phyloP scores from a whole-genome alignment of 2,888 invertebrate species.

The Sycophila texana region DNA sequence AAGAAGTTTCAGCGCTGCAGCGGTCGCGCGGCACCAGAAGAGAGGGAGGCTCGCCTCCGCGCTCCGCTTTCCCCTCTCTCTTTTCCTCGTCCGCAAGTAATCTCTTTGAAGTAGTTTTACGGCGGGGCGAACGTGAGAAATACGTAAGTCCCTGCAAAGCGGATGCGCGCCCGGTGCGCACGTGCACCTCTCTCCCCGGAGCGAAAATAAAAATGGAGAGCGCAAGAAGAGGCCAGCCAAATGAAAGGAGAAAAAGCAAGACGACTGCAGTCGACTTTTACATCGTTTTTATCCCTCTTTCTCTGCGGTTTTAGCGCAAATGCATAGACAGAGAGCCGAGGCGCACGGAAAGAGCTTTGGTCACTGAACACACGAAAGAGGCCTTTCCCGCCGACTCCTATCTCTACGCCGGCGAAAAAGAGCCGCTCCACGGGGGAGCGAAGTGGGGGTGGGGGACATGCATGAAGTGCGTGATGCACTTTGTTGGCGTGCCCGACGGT shows the following conservation, averaged over 20 bases:
- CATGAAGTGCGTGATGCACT: slow-evolving; percentile 68
- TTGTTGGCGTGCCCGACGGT: slow-evolving; percentile 67
- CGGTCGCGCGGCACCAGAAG: neutral
- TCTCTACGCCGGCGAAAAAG: neutral
- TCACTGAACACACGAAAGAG: slow-evolving; percentile 47
- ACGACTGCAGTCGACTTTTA: neutral
- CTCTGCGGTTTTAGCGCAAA: slow-evolving; percentile 12
- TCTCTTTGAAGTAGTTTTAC: slow-evolving; percentile 42
- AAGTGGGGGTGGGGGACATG: slow-evolving; percentile 30
- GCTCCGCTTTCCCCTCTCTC: neutral
- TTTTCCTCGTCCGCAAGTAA: slow-evolving; percentile 15
- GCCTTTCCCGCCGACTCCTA: neutral
- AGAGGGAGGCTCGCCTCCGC: neutral
- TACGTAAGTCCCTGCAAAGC: slow-evolving; percentile 38
- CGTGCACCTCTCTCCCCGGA: slow-evolving; percentile 4
- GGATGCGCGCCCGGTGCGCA: neutral
- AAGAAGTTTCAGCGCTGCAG: slow-evolving; percentile 24
- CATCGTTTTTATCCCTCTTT: neutral
- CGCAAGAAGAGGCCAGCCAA: neutral
- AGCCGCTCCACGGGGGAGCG: neutral
- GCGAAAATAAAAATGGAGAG: slow-evolving; percentile 12
- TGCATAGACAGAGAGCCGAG: slow-evolving; percentile 15
- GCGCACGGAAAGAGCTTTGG: slow-evolving; percentile 59
- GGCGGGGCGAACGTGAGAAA: slow-evolving; percentile 23
- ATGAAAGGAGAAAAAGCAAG: slow-evolving; percentile 4